Base-by-base conservation (phyloP, 1,140 invertebrate species). In the Thaumetopoea pityocampa region DNA sequence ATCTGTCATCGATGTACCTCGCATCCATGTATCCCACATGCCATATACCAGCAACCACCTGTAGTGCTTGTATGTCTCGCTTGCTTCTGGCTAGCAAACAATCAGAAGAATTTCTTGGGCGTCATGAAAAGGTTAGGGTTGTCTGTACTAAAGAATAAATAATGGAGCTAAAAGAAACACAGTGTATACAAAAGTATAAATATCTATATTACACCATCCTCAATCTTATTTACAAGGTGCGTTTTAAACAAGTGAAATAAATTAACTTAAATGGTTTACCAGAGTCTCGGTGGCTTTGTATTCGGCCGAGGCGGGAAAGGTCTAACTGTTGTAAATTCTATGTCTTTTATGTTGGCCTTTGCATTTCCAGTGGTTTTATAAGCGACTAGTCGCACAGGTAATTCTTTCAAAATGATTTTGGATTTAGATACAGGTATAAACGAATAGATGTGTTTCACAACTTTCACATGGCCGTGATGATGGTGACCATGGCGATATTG, bases 261-360 rank as follows among this genome's bases (percentile, higher is more conserved):
- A 32, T 35, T 44, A 37, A 32, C 12, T 37, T 38, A 26, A 30
- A 17, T 30, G 33, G 15, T 41, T 40, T 27, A 26, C 7, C 23
- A 26, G 24, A 69, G 24, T 42, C 57, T 69, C 27, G 74, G 76
- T 14, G 67, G 65, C 35, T 70, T 72, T 0, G 53, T 73, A 17
- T 50, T 49, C 8, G 70, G 59, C 24, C 54, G 62, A 9, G 30
- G n/a, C n/a, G n/a, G 51, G 12, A 70, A 51, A 6, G 79, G 68
- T n/a, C 60, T 66, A 7, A 69, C 59, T 0, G 77, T 83, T 14
- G 68, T 72, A 1, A 59, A 59, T 55, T 79, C 74, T 9, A 61
- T 52, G 10, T 77, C 70, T 40, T 59, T 64, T 5, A 44, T 49
- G 22, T 40, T 53, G 4, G 46, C 46, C 27, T 40, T 51, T 15